Percentiles rank a stretch among this genome's conserved stretches.
These are phyloP conservation scores for Neoseiulus cucumeris DNA, from an alignment of 1,140 invertebrate genomes.

Conservation along the genomic window DNA sequence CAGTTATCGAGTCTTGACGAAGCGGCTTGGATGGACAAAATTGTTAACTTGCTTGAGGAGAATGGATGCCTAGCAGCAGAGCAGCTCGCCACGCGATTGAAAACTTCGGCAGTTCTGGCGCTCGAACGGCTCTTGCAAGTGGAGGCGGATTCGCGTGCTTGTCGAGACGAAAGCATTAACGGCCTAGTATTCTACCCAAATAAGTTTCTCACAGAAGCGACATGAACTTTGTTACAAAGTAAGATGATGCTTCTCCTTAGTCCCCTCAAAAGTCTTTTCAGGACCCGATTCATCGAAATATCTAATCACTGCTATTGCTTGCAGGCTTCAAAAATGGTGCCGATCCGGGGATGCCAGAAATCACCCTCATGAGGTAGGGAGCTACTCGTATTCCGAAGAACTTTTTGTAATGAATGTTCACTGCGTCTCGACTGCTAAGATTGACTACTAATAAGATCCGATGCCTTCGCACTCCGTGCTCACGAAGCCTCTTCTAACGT, in stretches of 20 bases:
- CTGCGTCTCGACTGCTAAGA: too few species aligned
- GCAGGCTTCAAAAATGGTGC: neutral
- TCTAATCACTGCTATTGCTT: neutral
- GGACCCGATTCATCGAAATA: neutral
- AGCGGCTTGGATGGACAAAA: constrained; percentile 47
- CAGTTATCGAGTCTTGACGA: constrained; percentile 58
- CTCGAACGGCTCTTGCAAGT: constrained; percentile 42
- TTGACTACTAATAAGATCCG: too few species aligned
- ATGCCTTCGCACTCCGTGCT: too few species aligned
- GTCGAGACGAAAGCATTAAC: constrained; percentile 79
- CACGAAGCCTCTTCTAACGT: too few species aligned
- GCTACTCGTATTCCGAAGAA: too few species aligned
- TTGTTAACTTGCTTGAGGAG: constrained; percentile 44
- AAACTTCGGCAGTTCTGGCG: constrained; percentile 67
- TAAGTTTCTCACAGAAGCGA: constrained; percentile 37
- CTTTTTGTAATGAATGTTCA: too few species aligned
- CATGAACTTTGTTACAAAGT: neutral
- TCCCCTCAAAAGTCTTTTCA: neutral
- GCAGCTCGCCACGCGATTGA: constrained; percentile 54
- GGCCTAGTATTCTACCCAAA: constrained; percentile 81
- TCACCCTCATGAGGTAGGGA: neutral
- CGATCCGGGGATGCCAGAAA: constrained; percentile 1
- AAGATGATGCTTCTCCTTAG: neutral
- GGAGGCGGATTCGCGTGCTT: constrained; percentile 61
- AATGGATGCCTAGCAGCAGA: constrained; percentile 54